These are phyloP conservation scores for Oncorhynchus nerka DNA, from an alignment of 2,113 vertebrate genomes.

Conservation along the genomic window DNA sequence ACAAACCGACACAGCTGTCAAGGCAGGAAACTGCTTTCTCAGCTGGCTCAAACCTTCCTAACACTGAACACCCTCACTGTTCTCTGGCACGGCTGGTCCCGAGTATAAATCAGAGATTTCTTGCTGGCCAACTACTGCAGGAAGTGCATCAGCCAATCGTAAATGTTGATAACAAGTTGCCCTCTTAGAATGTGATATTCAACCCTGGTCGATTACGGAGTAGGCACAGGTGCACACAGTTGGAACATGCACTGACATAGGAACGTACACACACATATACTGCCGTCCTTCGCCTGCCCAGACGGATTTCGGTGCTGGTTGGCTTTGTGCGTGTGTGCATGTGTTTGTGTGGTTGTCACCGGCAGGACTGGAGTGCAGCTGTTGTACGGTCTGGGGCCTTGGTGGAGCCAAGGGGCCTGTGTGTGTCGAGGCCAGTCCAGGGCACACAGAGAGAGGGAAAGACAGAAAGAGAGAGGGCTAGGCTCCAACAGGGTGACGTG, in stretches of 20 bases:
- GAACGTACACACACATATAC: background rate
- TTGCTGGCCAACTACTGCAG: constrained; percentile 22
- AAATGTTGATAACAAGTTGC: background rate
- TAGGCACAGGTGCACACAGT: background rate
- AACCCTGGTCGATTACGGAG: background rate
- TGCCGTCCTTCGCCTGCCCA: background rate
- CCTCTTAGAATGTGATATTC: background rate
- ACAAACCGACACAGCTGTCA: constrained; percentile 56
- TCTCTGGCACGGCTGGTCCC: constrained; percentile 19
- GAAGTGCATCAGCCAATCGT: background rate
- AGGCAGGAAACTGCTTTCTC: constrained; percentile 29
- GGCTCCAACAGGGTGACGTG: background rate
- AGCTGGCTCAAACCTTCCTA: constrained; percentile 22
- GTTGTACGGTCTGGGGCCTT: background rate
- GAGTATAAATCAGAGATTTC: constrained; percentile 37
- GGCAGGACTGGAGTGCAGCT: background rate
- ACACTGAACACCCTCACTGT: background rate
- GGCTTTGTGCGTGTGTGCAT: no score
- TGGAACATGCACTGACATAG: background rate
- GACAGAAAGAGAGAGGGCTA: background rate
- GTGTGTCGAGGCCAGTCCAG: background rate
- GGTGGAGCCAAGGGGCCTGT: background rate
- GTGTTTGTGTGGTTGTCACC: no score
- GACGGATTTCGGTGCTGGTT: background rate
- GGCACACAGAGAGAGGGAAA: background rate